Evolutionary conservation across 2,113 vertebrate genomes (phyloP), one percentile per base, ranked within the genome.

Genomic region (Cephalopholis sonnerati): DNA sequence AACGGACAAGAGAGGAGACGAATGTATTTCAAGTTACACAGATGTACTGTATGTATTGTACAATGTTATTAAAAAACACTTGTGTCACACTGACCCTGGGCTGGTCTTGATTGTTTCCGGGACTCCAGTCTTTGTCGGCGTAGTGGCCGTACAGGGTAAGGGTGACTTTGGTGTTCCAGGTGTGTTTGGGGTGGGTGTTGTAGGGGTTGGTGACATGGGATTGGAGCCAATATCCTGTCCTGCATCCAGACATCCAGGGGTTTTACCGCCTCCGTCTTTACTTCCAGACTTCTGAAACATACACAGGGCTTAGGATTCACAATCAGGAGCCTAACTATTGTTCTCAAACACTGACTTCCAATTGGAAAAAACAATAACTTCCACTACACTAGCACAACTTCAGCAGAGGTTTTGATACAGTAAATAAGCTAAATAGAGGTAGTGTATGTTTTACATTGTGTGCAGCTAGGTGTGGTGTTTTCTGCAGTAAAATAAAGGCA

Each of bases 131-230:
- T 98, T 99, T 90, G 83, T 97, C 68, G 96, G 94, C 0, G 94
- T 96, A 77, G 93, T 7, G 94, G 76, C 50, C 91, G 91, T 0
- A 90, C 95, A 11, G 93, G 96, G 95, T 0, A 97, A 93, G 3
- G 97, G 97, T 3, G 98, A 99, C 70, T 97, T 97, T 0, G 97
- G 97, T 0, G 96, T 97, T 90, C 86, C 83, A 51, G 96, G 94
- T 0, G 93, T 95, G 93, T 93, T 59, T 89, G 82, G 50, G 90
- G 93, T 1, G 84, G 96, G 11, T 91, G 96, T 97, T 17, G 96
- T 92, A 0, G 97, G 96, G 1, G 96, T 96, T 32, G 97, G 97
- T 0, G 98, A 97, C 74, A 96, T 91, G 92, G 95, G 95, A 93
- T 81, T 85, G 58, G 91, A 76, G 48, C 83, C 77, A 0, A 91